Evolutionary conservation across 2,888 invertebrate species (phyloP).

Genomic region (Andrena praecox): DNA sequence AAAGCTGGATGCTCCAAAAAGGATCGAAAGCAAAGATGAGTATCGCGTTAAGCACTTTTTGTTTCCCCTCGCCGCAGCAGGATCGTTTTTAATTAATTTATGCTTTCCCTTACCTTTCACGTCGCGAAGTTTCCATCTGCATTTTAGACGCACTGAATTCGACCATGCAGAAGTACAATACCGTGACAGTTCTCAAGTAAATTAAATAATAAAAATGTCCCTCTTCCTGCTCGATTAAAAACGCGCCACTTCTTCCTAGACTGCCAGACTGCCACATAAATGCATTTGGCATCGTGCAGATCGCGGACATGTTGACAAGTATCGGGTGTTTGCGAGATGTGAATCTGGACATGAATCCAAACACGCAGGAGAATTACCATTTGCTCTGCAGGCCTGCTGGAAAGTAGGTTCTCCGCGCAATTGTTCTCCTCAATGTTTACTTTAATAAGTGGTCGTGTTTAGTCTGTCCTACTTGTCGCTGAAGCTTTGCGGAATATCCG

Average conservation of each 20-base stretch:
- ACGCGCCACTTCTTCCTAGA: constrained; percentile 61
- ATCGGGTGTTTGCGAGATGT: constrained; percentile 76
- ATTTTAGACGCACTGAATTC: constrained; percentile 64
- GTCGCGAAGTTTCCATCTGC: constrained; percentile 66
- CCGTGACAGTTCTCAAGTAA: constrained; percentile 70
- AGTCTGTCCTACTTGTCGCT: constrained; percentile 78
- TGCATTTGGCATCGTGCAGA: constrained; percentile 75
- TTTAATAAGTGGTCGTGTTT: neutral
- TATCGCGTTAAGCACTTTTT: neutral
- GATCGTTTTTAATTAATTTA: neutral
- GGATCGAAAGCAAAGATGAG: constrained; percentile 72
- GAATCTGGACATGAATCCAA: constrained; percentile 82
- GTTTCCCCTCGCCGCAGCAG: neutral
- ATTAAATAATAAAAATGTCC: neutral
- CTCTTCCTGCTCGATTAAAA: neutral
- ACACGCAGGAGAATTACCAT: constrained; percentile 78
- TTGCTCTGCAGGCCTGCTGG: constrained; percentile 72
- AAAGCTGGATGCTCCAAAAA: constrained; percentile 38
- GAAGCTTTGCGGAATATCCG: constrained; percentile 80
- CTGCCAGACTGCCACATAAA: constrained; percentile 80
- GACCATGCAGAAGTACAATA: constrained; percentile 65
- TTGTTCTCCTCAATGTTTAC: rapidly evolving
- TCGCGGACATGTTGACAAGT: constrained; percentile 73
- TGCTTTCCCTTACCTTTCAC: constrained; percentile 28
- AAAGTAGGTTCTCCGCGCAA: constrained; percentile 54